phyloP scores from a whole-genome alignment of 2,797 vertebrate species.

The Enteromius argenteus region DNA sequence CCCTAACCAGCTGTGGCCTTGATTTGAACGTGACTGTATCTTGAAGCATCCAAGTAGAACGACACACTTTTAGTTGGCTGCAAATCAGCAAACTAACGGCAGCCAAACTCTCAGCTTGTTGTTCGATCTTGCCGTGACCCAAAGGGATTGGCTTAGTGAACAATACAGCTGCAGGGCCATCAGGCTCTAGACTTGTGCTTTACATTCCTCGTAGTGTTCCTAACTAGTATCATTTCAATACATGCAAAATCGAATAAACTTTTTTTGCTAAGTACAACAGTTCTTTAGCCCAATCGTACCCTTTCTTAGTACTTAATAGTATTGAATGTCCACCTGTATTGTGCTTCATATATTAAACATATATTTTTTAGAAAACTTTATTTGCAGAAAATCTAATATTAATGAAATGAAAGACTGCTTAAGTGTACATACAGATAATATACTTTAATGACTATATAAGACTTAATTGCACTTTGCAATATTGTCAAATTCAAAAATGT shows the following conservation, averaged over 20 bases:
- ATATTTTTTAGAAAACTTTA: background rate
- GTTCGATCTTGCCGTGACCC: conserved; percentile 24
- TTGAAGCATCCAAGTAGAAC: conserved; percentile 34
- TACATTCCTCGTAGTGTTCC: conserved; percentile 3
- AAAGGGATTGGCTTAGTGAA: conserved; percentile 36
- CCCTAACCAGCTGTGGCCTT: conserved; percentile 73
- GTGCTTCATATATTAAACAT: background rate
- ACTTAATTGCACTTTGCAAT: background rate
- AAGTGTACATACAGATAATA: background rate
- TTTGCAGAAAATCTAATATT: background rate
- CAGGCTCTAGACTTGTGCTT: background rate
- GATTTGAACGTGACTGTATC: conserved; percentile 34
- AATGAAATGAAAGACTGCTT: background rate
- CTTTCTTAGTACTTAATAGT: background rate
- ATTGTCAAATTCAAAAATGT: background rate
- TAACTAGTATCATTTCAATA: background rate
- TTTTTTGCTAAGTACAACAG: background rate
- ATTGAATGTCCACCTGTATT: background rate
- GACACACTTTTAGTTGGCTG: conserved; percentile 10
- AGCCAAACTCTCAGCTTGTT: conserved; percentile 35
- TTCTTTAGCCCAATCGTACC: background rate
- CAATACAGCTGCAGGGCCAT: conserved; percentile 37
- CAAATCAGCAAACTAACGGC: conserved; percentile 15
- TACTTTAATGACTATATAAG: background rate
- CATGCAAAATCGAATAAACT: background rate